Base-by-base conservation (phyloP, 1,140 invertebrate genomes). In the Drosophila lacertosa region DNA sequence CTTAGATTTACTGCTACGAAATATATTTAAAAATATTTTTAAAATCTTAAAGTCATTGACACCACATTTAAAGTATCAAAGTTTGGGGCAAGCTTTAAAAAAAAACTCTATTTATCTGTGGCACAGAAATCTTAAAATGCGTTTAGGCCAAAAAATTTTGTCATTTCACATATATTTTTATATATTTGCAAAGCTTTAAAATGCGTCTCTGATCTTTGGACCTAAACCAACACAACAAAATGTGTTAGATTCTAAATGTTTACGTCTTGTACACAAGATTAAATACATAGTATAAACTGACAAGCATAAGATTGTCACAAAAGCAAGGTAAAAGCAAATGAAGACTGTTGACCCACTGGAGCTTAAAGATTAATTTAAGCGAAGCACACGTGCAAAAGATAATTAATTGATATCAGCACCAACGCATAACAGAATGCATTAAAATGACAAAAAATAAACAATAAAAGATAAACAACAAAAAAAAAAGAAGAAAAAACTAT, bases 401-500 rank as follows among this genome's bases (percentile, higher is more conserved):
- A 53, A 44, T 51, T 44, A 63, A 53, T 53, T 63, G 26, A 33
- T 63, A 63, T 20, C 45, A 51, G 24, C 35, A 24, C 7, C 13
- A 60, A 50, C 15, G 45, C 58, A 50, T 32, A 40, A 5, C 24
- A 29, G 35, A 51, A 51, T 62, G 47, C 59, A 51, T 51, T 29
- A 16, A 62, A 62, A 51, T 62, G 16, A 22, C 15, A 33, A 48
- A 39, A 9, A 6, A 20, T 53, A 32, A 33, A 29, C 20, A 29
- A 20, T 11, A 63, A 11, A 39, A 9, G 15, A 48, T 9, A 16
- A 16, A 40, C 47, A 40, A 3, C 9, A 50, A 33, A 26, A 20
- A 24, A 54, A 11, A 55, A 66, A 48, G 66, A 58, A 24, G 57
- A 63, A 74, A 53, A 2, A 11, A 48, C n/a, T n/a, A n/a, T n/a